Evolutionary conservation across 2,797 vertebrate species (phyloP), one percentile per base, ranked within the genome.

Genomic region (Chelonia mydas): DNA sequence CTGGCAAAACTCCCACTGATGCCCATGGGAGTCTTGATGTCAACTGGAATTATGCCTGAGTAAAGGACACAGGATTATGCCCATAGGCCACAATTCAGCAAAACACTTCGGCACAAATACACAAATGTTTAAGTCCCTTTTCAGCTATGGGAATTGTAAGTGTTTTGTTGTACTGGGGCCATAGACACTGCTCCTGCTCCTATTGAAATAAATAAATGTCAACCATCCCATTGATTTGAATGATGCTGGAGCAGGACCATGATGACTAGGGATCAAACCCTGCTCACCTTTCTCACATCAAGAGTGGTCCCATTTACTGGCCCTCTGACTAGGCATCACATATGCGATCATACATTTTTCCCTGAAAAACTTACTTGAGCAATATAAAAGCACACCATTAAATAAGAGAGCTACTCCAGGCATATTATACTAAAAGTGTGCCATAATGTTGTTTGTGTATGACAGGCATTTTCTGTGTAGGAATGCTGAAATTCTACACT

Each of bases 381-480:
- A 84, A 72, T 96, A 96, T 95, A 95, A 98, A 95, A 97, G 94
- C 87, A 81, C 90, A 87, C 90, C 82, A 47, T 95, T 98, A 97
- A 97, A 97, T 95, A 96, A 97, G 87, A 91, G 97, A 96, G 87
- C 93, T 92, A 96, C 96, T 97, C 93, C 91, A 97, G 96, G 94
- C 77, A 9, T 96, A 96, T 98, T 98, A 98, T 94, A 96, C 90
- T 94, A 82, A 97, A 98, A 97, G 96, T 97, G 92, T 94, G 95
- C 97, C 94, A 95, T 97, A 96, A 98, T 97, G 97, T 97, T 97
- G 95, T 98, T 98, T 97, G 92, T 95, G 86, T 97, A 89, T 98
- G 97, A 97, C 97, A 98, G 97, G 96, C 96, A 91, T 98, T 98
- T 98, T 97, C 95, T 94, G 89, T 89, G 88, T 97, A 96, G 97